Evolutionary conservation across 2,113 vertebrate species (phyloP), one percentile per base, ranked within the genome.

Genomic region (Campylomormyrus numenius): DNA sequence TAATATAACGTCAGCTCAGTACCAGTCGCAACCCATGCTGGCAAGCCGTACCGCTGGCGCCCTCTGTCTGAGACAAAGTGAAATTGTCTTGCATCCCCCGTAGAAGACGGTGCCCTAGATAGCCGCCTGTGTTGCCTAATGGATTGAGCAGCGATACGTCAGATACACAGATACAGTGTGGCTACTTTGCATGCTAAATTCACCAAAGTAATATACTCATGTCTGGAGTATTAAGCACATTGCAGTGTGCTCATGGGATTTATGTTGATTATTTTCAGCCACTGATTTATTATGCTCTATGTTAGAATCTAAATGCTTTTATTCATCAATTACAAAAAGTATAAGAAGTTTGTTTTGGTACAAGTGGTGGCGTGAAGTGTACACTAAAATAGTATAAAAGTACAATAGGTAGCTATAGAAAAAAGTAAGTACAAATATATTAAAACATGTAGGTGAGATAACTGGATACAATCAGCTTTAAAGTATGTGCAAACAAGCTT

Each of bases 201-300:
- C 10, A 31, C 62, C 27, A 70, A 31, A 70, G 62, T 31, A 13
- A 31, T 31, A 11, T 66, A 27, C 3, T 31, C 62, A 27, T 5
- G 62, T 70, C 10, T 31, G n/a, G 9, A 70, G 9, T 31, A 70
- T 31, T 31, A 70, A 83, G 83, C 45, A 74, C 84, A 86, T 27
- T 86, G 10, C 11, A 13, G 21, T 13, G 0, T 50, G 10, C n/a
- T 49, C 15, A 86, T 49, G 27, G 46, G 46, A 90, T 86, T 74
- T 83, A 89, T 90, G 88, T 24, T 85, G 45, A 62, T 87, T 87
- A 89, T 48, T 48, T 5, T 80, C 53, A 56, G 24, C 5, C 56
- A 49, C 9, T 31, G 6, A 89, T 56, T 90, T 88, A 90, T 70
- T 24, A n/a, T 21, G 83, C 49, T 10, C n/a, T 56, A 17, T 17